Conservation (phyloP, 2,113 vertebrate genomes). For the Sylvia atricapilla region DNA sequence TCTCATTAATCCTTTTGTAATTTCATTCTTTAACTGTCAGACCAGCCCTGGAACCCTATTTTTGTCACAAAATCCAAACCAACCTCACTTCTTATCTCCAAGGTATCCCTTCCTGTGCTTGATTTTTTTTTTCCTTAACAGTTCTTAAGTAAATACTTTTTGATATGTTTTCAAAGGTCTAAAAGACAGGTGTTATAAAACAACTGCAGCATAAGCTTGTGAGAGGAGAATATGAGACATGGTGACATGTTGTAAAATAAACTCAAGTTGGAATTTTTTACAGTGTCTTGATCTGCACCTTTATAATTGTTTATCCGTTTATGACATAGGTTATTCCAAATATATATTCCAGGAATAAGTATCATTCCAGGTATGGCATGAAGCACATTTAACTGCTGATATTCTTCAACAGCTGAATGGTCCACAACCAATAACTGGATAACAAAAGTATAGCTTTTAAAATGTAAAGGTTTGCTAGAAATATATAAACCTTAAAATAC, state of each 20-base stretch:
- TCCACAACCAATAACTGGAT: neutral
- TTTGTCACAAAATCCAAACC: neutral
- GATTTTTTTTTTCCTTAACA: neutral
- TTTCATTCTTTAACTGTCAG: neutral
- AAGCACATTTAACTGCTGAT: neutral
- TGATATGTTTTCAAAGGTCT: neutral
- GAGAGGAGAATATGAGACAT: neutral
- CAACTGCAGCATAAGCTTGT: neutral
- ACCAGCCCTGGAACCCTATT: neutral
- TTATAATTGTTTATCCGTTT: neutral
- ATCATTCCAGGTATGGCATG: neutral
- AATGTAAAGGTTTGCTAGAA: neutral
- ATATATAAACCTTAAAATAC: neutral
- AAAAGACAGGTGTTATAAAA: neutral
- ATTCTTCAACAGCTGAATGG: neutral
- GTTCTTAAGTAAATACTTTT: neutral
- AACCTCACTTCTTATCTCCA: neutral
- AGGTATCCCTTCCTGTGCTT: neutral
- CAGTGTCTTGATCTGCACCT: neutral
- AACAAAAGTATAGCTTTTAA: neutral
- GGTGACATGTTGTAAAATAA: neutral
- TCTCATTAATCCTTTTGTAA: neutral
- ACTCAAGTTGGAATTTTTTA: neutral
- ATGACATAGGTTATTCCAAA: neutral
- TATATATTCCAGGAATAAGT: neutral